Percentiles rank a stretch among this genome's conserved stretches.
These are phyloP conservation scores for Drosophila neocordata DNA, from an alignment of 1,140 invertebrate species.

Conservation along the genomic window DNA sequence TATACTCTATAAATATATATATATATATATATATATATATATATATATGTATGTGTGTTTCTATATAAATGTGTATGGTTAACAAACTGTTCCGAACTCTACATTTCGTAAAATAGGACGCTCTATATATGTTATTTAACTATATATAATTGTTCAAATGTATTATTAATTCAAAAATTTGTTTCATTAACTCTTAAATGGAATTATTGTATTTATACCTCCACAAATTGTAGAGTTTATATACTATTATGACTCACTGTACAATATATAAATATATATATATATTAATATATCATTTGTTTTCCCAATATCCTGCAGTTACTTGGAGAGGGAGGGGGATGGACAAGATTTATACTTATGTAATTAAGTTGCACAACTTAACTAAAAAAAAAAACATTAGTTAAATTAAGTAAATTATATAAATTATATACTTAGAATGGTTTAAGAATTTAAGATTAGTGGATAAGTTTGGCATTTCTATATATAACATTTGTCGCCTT, in stretches of 20 bases:
- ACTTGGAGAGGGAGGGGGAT: not conserved
- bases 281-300: not conserved
- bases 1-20: not conserved
- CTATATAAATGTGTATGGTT: not conserved
- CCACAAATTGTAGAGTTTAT: not conserved
- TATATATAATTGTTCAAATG: too few relatives aligned
- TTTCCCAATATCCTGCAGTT: not conserved
- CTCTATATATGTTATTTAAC: too few relatives aligned
- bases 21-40: constrained; percentile 5
- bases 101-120: not conserved
- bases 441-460: not conserved
- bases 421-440: not conserved
- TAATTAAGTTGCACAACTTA: not conserved
- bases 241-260: constrained; percentile 1
- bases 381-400: not conserved
- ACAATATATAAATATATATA: not conserved
- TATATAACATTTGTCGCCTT: not conserved
- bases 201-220: too few relatives aligned
- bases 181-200: too few relatives aligned
- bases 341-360: not conserved
- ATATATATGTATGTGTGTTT: not conserved
- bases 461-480: not conserved
- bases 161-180: too few relatives aligned
- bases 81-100: not conserved
- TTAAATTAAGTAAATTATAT: not conserved